These are phyloP conservation scores for Esox lucius DNA, from an alignment of 2,797 vertebrate genomes.

Conservation along the genomic window DNA sequence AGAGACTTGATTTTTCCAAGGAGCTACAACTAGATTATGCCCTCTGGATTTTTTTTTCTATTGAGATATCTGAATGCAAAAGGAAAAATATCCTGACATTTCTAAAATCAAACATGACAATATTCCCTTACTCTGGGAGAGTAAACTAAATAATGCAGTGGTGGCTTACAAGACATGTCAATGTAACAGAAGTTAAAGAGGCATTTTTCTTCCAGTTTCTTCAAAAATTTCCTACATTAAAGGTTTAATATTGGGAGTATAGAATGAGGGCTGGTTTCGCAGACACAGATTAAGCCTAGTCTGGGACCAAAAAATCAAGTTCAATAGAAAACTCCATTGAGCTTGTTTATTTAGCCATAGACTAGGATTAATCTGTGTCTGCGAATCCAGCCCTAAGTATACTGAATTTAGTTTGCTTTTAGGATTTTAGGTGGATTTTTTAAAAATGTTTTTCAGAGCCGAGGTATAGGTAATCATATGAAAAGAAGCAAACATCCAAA, in stretches of 20 bases:
- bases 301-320: too few species aligned
- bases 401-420: too few species aligned
- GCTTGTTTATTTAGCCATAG: too few species aligned
- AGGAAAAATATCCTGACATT: constrained; percentile 33
- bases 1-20: background rate
- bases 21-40: constrained; percentile 21
- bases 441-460: constrained; percentile 28
- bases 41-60: constrained; percentile 40
- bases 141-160: constrained; percentile 44
- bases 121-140: constrained; percentile 35
- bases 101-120: constrained; percentile 52
- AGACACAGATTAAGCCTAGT: too few species aligned
- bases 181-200: constrained; percentile 6
- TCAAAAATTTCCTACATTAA: background rate
- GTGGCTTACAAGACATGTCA: constrained; percentile 15
- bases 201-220: constrained; percentile 4
- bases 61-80: constrained; percentile 39
- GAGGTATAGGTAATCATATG: background rate
- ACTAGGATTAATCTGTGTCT: too few species aligned
- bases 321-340: too few species aligned
- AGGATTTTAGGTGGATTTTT: constrained; percentile 6
- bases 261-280: constrained; percentile 4
- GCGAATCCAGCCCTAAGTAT: too few species aligned
- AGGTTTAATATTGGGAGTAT: constrained; percentile 16
- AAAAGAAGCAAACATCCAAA: constrained; percentile 20